phyloP scores from a whole-genome alignment of 2,113 vertebrate genomes.

The Leucopsar rothschildi region DNA sequence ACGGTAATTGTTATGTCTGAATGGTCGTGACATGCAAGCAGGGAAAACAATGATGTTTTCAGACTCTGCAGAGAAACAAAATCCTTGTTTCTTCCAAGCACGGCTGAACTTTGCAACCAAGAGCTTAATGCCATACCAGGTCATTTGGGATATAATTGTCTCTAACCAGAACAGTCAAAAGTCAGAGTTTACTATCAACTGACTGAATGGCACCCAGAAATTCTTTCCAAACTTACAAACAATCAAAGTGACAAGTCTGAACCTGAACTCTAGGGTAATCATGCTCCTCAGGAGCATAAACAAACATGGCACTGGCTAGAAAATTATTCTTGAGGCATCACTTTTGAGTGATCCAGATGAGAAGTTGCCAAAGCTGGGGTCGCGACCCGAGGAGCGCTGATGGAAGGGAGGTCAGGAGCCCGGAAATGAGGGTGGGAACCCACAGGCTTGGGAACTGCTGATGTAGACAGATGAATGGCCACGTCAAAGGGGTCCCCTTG shows the following conservation, averaged over 20 bases:
- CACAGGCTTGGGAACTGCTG: conserved; percentile 4
- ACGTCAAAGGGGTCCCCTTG: neutral
- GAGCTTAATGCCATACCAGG: neutral
- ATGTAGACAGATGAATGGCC: neutral
- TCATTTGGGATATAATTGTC: neutral
- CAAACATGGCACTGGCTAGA: neutral
- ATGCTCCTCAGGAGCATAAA: neutral
- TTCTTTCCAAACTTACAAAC: conserved; percentile 22
- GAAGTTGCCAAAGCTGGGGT: neutral
- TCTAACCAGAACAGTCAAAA: conserved; percentile 6
- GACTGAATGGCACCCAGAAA: conserved; percentile 32
- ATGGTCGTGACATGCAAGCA: neutral
- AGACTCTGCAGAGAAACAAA: neutral
- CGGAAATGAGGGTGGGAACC: neutral
- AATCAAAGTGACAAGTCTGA: conserved; percentile 25
- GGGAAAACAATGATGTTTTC: neutral
- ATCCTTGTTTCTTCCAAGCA: neutral
- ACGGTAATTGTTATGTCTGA: neutral
- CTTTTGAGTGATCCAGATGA: conserved; percentile 8
- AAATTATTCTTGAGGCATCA: neutral
- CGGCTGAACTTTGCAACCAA: neutral
- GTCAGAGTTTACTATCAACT: neutral
- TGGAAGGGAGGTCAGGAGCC: neutral
- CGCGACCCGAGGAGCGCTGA: accelerated
- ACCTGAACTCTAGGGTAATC: conserved; percentile 34